A percentile compares a stretch with the other conserved stretches of the same genome.
phyloP scores from a whole-genome alignment of 2,888 invertebrate species.

The Drosophila aldrichi region DNA sequence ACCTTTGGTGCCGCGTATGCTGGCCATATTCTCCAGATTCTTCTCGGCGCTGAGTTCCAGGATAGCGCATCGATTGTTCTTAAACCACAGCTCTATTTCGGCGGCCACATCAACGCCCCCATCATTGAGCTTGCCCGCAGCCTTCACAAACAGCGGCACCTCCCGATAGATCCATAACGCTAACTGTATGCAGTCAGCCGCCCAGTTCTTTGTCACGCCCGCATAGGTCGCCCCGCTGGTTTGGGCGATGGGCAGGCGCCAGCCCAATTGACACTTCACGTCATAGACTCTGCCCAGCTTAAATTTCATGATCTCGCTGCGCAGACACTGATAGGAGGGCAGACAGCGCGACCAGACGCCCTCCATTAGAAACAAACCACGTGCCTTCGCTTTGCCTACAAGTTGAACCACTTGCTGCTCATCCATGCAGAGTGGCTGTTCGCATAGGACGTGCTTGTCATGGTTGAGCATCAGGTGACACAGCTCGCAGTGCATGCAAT shows the following conservation, averaged over 20 bases:
- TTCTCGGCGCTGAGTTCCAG: constrained; percentile 59
- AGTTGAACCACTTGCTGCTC: constrained; percentile 89
- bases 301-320: constrained; percentile 87
- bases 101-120: constrained; percentile 88
- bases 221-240: constrained; percentile 88
- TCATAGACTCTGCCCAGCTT: constrained; percentile 89
- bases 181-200: constrained; percentile 90
- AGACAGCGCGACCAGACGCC: constrained; percentile 94
- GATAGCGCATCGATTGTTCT: constrained; percentile 44
- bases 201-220: constrained; percentile 91
- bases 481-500: constrained; percentile 89
- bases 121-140: constrained; percentile 88
- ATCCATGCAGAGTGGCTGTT: constrained; percentile 94
- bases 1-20: constrained; percentile 63
- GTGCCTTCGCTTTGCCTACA: constrained; percentile 88
- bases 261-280: constrained; percentile 89
- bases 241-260: constrained; percentile 71
- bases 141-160: constrained; percentile 88
- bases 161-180: constrained; percentile 89
- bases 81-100: constrained; percentile 62
- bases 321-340: constrained; percentile 90
- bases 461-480: constrained; percentile 90
- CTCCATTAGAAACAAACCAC: constrained; percentile 92
- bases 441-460: constrained; percentile 94
- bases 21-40: constrained; percentile 54